These are phyloP conservation scores for Lasioglossum calceatum DNA, from an alignment of 2,888 invertebrate genomes.

Conservation along the genomic window DNA sequence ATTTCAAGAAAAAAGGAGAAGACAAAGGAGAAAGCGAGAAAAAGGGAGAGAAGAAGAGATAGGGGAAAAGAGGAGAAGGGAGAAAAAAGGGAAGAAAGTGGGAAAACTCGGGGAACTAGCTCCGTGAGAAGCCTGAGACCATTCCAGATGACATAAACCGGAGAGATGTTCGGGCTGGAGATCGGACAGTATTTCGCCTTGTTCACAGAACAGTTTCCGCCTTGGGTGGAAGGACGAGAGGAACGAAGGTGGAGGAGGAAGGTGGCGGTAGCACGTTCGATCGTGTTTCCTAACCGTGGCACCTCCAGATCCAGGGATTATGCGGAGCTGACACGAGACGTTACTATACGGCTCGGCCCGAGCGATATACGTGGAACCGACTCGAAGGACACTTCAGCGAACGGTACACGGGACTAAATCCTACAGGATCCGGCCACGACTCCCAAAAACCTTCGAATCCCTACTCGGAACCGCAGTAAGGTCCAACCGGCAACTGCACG, in stretches of 20 bases:
- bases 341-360: constrained; percentile 68
- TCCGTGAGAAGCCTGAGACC: constrained; percentile 47
- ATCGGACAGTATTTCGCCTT: constrained; percentile 64
- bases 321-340: constrained; percentile 78
- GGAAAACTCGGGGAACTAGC: constrained; percentile 23
- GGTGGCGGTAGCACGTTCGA: constrained; percentile 70
- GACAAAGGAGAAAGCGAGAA: background rate
- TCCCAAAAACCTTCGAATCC: constrained; percentile 70
- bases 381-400: constrained; percentile 69
- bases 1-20: constrained; percentile 1
- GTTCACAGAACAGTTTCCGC: constrained; percentile 64
- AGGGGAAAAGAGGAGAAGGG: background rate
- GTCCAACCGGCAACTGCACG: constrained; percentile 52
- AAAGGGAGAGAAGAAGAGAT: background rate
- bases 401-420: constrained; percentile 76
- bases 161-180: constrained; percentile 53
- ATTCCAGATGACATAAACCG: constrained; percentile 59
- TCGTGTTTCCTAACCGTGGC: constrained; percentile 80
- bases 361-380: constrained; percentile 62
- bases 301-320: constrained; percentile 80
- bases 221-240: constrained; percentile 52
- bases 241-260: constrained; percentile 7
- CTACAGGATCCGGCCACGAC: constrained; percentile 69
- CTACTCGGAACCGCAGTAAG: constrained; percentile 54
- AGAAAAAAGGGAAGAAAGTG: background rate